Conservation (phyloP, 37 sponge, comb jelly and placozoan species). For the Ephydatia muelleri region DNA sequence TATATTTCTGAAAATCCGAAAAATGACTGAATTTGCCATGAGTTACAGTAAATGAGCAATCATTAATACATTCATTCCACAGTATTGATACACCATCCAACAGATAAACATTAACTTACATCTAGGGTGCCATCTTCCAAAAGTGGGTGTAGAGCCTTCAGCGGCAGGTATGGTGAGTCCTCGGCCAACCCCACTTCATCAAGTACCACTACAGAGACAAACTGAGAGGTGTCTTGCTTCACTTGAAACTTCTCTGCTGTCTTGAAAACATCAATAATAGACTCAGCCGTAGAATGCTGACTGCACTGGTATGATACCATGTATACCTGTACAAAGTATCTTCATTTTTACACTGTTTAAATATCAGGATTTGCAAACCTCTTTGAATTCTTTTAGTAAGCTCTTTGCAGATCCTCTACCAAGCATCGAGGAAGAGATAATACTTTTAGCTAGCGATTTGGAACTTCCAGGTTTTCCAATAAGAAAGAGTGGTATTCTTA, state of each 20-base stretch:
- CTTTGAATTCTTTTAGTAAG: constrained; percentile 45
- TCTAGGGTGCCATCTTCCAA: constrained; percentile 85
- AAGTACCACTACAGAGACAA: constrained; percentile 73
- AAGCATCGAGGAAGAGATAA: constrained; percentile 54
- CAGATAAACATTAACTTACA: too few relatives aligned
- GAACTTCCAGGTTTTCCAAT: constrained; percentile 84
- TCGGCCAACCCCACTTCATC: constrained; percentile 91
- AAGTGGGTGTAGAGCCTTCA: constrained; percentile 83
- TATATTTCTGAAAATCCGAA: too few relatives aligned
- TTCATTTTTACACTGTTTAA: neutral
- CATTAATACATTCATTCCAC: too few relatives aligned
- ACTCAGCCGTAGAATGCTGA: constrained; percentile 61
- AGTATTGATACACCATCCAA: too few relatives aligned
- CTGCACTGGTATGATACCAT: constrained; percentile 76
- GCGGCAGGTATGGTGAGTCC: constrained; percentile 78
- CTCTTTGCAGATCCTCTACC: constrained; percentile 35
- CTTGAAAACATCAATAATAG: constrained; percentile 52
- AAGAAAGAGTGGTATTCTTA: constrained; percentile 74
- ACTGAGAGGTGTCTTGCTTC: constrained; percentile 11
- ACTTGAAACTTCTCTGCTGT: constrained; percentile 40
- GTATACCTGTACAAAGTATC: constrained; percentile 15
- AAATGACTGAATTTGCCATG: too few relatives aligned
- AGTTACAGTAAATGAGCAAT: too few relatives aligned
- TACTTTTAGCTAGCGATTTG: constrained; percentile 71
- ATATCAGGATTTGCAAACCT: constrained; percentile 18